Evolutionary conservation across 1,140 invertebrate species (phyloP).

Genomic region (Antheraea mylitta): DNA sequence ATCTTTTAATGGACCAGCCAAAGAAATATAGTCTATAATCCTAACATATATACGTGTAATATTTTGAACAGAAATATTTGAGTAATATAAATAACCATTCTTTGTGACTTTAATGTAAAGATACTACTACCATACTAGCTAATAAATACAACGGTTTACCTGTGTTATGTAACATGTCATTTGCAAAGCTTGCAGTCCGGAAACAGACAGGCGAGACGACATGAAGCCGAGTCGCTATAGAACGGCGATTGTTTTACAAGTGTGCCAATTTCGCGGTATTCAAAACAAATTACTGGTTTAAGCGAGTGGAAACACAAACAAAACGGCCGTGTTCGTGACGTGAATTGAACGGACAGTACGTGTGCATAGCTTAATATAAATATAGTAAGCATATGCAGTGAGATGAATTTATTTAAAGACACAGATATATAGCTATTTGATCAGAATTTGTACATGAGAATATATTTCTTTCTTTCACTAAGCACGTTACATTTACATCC

Average conservation of each 20-base stretch:
- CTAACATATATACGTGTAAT: no score
- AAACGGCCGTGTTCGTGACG: constrained; percentile 73
- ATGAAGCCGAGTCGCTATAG: neutral
- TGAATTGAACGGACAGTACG: constrained; percentile 46
- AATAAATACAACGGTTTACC: neutral
- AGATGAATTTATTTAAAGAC: no score
- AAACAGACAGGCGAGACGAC: neutral
- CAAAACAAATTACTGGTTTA: constrained; percentile 76
- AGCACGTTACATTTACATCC: no score
- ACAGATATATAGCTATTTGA: no score
- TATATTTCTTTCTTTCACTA: no score
- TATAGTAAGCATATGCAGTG: neutral
- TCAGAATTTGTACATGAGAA: no score
- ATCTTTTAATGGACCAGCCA: no score
- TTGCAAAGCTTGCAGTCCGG: neutral
- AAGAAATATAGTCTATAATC: no score
- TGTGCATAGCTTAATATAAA: neutral
- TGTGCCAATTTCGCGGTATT: constrained; percentile 74
- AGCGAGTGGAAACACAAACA: constrained; percentile 73
- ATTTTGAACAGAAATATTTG: no score
- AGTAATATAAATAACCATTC: no score
- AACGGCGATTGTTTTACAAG: constrained; percentile 38
- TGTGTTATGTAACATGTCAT: neutral
- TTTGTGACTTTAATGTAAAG: no score
- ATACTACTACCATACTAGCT: no score